A percentile compares a stretch with the other conserved stretches of the same genome.
These are phyloP conservation scores for Pristis pectinata DNA, from an alignment of 2,797 vertebrate species.

Conservation along the genomic window DNA sequence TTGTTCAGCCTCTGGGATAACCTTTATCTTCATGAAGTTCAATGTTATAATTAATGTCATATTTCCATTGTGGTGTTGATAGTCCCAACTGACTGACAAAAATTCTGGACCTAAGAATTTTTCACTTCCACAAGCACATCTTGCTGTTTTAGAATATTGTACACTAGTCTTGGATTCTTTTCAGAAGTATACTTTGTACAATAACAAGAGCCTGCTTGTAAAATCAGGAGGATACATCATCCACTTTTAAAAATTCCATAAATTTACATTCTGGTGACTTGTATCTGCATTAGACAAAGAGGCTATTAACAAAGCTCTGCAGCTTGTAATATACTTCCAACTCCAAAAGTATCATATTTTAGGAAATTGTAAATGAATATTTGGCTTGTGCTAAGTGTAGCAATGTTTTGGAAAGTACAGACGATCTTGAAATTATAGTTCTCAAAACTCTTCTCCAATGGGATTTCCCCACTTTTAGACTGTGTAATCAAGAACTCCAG, in stretches of 20 bases:
- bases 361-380: background rate
- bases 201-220: background rate
- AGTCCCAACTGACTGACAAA: background rate
- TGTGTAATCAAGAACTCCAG: background rate
- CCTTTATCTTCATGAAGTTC: background rate
- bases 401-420: background rate
- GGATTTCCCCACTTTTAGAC: background rate
- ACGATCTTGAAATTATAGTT: background rate
- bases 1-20: background rate
- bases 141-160: background rate
- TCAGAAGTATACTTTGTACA: background rate
- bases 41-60: no score
- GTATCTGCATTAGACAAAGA: background rate
- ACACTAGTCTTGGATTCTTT: background rate
- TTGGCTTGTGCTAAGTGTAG: background rate
- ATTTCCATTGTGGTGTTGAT: background rate
- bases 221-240: background rate
- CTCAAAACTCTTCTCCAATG: background rate
- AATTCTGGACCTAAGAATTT: no score
- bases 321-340: background rate
- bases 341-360: background rate
- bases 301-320: background rate
- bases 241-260: background rate
- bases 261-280: background rate
- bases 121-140: background rate